phyloP scores from a whole-genome alignment of 2,888 invertebrate genomes.

The Drosophila flavopinicola region DNA sequence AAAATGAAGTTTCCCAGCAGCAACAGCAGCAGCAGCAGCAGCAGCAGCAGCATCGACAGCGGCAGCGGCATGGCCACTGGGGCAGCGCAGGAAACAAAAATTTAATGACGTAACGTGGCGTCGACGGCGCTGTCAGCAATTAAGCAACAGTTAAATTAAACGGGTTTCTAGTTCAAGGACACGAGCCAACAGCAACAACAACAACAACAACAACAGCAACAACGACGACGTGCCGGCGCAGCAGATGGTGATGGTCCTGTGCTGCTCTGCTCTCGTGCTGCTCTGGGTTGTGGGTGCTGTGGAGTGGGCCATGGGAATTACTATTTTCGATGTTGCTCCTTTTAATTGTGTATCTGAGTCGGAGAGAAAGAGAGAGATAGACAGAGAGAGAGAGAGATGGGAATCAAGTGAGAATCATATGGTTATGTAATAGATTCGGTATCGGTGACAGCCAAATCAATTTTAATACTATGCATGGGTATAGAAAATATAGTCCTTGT shows the following conservation, averaged over 20 bases:
- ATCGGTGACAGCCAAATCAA: background rate
- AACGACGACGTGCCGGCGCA: conserved; percentile 34
- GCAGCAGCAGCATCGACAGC: conserved; percentile 25
- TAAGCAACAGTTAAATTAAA: conserved; percentile 83
- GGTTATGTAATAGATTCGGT: background rate
- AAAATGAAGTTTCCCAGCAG: conserved; percentile 76
- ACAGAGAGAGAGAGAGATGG: background rate
- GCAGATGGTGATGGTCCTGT: conserved; percentile 22
- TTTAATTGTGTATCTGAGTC: conserved; percentile 60
- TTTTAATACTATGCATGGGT: background rate
- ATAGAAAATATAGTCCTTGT: too few species aligned
- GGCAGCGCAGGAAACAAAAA: conserved; percentile 44
- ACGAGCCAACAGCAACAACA: conserved; percentile 55
- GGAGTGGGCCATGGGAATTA: conserved; percentile 29
- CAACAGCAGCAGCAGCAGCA: conserved; percentile 19
- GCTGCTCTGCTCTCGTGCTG: conserved; percentile 17
- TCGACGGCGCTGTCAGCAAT: conserved; percentile 76
- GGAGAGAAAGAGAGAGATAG: background rate
- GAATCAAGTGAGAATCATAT: background rate
- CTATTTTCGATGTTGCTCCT: conserved; percentile 34
- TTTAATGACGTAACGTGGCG: conserved; percentile 74
- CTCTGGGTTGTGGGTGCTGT: conserved; percentile 29
- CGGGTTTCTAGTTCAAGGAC: conserved; percentile 84
- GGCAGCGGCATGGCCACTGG: conserved; percentile 27
- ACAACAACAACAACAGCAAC: conserved; percentile 45